Conservation (phyloP, 2,888 invertebrate species). For the Enchytraeus crypticus region DNA sequence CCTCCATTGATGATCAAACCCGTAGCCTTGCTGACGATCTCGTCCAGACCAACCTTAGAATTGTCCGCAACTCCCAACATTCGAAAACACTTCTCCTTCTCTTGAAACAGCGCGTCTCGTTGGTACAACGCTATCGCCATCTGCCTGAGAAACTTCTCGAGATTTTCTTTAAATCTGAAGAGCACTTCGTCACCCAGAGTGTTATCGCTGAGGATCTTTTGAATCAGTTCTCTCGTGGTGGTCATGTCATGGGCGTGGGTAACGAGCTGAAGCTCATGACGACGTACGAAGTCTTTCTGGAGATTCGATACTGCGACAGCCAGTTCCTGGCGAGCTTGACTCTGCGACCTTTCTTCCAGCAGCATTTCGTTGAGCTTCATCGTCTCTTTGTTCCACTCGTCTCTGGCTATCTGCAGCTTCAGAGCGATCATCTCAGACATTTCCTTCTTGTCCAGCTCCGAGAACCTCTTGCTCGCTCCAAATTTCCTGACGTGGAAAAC, state of each 20-base stretch:
- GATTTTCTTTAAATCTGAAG: constrained; percentile 1
- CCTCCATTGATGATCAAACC: neutral
- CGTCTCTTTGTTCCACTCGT: constrained; percentile 4
- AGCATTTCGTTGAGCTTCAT: neutral
- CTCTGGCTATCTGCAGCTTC: constrained; percentile 2
- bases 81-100: constrained; percentile 7
- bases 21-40: neutral
- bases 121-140: neutral
- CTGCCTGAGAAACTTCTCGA: constrained; percentile 2
- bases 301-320: neutral
- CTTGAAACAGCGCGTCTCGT: constrained; percentile 3
- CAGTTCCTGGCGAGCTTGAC: neutral
- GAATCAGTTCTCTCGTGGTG: constrained; percentile 1
- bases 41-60: neutral
- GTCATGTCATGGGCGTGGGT: constrained; percentile 1
- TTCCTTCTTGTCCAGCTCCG: constrained; percentile 5
- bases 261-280: constrained; percentile 3
- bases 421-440: constrained; percentile 1
- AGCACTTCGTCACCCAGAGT: neutral
- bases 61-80: neutral
- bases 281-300: constrained; percentile 1
- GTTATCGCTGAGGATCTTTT: neutral
- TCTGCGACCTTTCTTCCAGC: neutral
- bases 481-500: no score
- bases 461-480: constrained; percentile 5